Base-by-base conservation (phyloP, 2,888 invertebrate genomes). In the Andrena praecox region DNA sequence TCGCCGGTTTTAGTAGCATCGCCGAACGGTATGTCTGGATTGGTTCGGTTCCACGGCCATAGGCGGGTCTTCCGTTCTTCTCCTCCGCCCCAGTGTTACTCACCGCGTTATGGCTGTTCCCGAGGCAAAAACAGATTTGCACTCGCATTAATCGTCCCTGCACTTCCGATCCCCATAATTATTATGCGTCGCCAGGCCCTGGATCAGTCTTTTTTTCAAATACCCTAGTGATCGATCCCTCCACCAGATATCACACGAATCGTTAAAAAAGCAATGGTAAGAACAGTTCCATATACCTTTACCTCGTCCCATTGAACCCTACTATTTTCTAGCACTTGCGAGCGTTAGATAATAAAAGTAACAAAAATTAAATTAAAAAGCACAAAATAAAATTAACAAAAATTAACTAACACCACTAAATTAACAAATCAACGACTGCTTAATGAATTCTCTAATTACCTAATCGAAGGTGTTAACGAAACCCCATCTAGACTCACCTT, bases 31-130 rank as follows among this genome's bases (percentile, higher is more conserved):
- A 77, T 77, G 62, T 59, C 75, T 81, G 71, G 90, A 92, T 93
- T 92, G 92, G 92, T 84, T 78, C 84, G 79, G 85, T 82, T 63
- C 77, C 69, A 77, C 74, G 29, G 81, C 63, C 73, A 91, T 90
- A 93, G 93, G 93, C 93, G 93, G 90, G 89, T 77, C 91, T 87
- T 88, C 63, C 64, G 75, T 74, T 56, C 72, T 78, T 87, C 87
- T 89, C 89, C 91, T 90, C 92, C 93, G 92, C 93, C 93, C 93
- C 84, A 77, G 84, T 35, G 80, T 88, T 88, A 71, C 85, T 88
- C 86, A 77, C 68, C 78, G 76, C 84, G 89, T 85, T 85, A 93
- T 93, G 93, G 93, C 93, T 92, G 93, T 89, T 56, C 88, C 62
- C 70, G 63, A 67, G 73, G 85, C 84, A 89, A 85, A 88, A 88